Base-by-base conservation (phyloP, 2,797 vertebrate species). In the Anableps anableps region DNA sequence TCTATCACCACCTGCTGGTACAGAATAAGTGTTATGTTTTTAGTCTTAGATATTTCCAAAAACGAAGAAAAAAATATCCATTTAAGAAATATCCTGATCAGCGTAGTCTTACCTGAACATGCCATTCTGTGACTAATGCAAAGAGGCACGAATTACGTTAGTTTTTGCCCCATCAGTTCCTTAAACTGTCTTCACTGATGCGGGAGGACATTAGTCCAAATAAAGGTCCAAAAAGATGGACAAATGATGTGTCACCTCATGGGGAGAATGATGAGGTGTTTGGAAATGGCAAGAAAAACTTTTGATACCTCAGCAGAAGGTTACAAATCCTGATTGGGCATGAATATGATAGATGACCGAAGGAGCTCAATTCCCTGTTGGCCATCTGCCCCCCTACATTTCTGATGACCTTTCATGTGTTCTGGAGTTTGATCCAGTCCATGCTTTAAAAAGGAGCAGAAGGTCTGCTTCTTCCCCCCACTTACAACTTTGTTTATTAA, bases 401-500 rank as follows among this genome's bases (percentile, higher is more conserved):
- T 78, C 34, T 48, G 34, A 58, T 38, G 31, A 34, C 71, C 48
- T 88, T 83, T 82, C 4, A 7, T 43, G 64, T 79, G 47, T 78
- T 82, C 74, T 45, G 55, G 31, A 47, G 78, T 72, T 70, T 74
- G 77, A 87, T 86, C 74, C 3, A 31, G 81, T 86, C 73, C 11
- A 50, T 53, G 60, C 4, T 2, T 47, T 48, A n/a, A 51, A 26
- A 68, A 76, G 74, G 60, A 85, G 64, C 17, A 34, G n/a, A 21
- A 45, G 19, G 17, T 55, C 14, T 31, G 19, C 41, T 31, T 19
- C 3, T n/a, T 93, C 74, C 88, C 80, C 88, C 80, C 73, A 17
- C 87, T 83, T 90, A 86, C 92, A 92, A 93, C 95, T 89, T 89
- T 93, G 92, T 95, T 95, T 95, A 93, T 92, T 93, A 91, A 91